Base-by-base conservation (phyloP, 1,140 invertebrate species). In the Conus betulinus region DNA sequence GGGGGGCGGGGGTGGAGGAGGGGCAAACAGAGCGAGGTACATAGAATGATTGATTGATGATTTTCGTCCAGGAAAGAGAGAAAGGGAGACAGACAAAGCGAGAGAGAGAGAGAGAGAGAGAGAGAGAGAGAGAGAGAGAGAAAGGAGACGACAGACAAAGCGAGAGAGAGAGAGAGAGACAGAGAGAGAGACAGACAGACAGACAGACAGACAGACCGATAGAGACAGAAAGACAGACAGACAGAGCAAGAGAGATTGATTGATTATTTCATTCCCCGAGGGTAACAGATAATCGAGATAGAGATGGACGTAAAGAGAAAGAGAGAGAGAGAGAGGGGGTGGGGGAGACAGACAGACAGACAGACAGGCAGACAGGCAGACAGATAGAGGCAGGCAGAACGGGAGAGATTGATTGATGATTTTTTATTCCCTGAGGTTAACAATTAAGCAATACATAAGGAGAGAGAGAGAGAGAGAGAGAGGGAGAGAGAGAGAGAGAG, bases 11-110 rank as follows among this genome's bases (percentile, higher is more conserved):
- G 67, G 20, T 11, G 23, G 67, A 71, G 67, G 20, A 6, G 20
- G 67, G 67, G 20, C 17, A 71, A 20, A 71, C 17, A 71, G 67
- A 71, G n/a, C 25, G 63, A 39, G 85, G 27, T 27, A 86, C 10
- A 86, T 60, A 74, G 85, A 86, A 60, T 71, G 60, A 74, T 23
- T 10, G n/a, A 23, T 6, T 7, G 23, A 23, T 39, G 39, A 39
- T 39, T 39, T 39, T 39, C 39, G 39, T 39, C 39, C 39, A 15
- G 57, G 67, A 71, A 20, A 71, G 67, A 71, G 67, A 71, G 67
- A 23, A 0, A 71, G 67, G 5, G 63, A 71, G 63, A 71, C 27
- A 71, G 85, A 86, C 8, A 86, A 60, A 86, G 60, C 71, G 85
- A 86, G 60, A 6, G 23, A 67, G 23, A 0, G 67, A 71, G 67